A percentile compares a stretch with the other conserved stretches of the same genome.
Conservation (phyloP, 2,888 invertebrate genomes). For the Eupeodes latifasciatus region DNA sequence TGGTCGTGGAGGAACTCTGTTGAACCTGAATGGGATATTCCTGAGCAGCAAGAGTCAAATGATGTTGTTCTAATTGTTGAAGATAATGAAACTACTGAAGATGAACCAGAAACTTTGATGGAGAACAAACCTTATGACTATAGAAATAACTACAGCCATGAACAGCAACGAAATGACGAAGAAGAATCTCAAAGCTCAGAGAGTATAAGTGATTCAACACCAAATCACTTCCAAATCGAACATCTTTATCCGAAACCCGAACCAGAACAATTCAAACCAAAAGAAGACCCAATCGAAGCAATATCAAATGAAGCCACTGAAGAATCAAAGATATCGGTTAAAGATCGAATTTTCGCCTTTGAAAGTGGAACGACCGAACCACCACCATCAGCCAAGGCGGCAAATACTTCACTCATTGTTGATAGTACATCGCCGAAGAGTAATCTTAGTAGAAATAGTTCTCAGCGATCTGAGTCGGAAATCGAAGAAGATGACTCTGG, state of each 20-base stretch:
- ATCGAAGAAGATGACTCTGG: slow-evolving; percentile 89
- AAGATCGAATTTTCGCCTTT: slow-evolving; percentile 82
- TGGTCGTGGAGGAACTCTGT: slow-evolving; percentile 65
- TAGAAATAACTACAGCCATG: slow-evolving; percentile 77
- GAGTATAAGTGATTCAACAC: slow-evolving; percentile 77
- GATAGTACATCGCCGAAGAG: slow-evolving; percentile 80
- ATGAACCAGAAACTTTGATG: slow-evolving; percentile 77
- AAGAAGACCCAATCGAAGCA: slow-evolving; percentile 9
- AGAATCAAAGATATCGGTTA: slow-evolving; percentile 81
- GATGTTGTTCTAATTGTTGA: slow-evolving; percentile 42
- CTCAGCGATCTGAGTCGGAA: slow-evolving; percentile 84
- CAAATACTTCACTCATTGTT: slow-evolving; percentile 79
- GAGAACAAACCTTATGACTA: slow-evolving; percentile 72
- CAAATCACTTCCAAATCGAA: slow-evolving; percentile 78
- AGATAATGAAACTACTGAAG: slow-evolving; percentile 57
- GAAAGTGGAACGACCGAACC: slow-evolving; percentile 78
- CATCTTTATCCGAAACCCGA: slow-evolving; percentile 64
- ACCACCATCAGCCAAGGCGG: slow-evolving; percentile 41
- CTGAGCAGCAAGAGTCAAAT: slow-evolving; percentile 34
- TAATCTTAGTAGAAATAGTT: slow-evolving; percentile 82
- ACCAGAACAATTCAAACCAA: slow-evolving; percentile 77
- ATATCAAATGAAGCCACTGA: slow-evolving; percentile 77
- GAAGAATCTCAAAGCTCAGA: slow-evolving; percentile 63
- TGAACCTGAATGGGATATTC: slow-evolving; percentile 56
- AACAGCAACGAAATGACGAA: slow-evolving; percentile 74